Base-by-base conservation (phyloP, 2,113 vertebrate species). In the Trogon melanurus region DNA sequence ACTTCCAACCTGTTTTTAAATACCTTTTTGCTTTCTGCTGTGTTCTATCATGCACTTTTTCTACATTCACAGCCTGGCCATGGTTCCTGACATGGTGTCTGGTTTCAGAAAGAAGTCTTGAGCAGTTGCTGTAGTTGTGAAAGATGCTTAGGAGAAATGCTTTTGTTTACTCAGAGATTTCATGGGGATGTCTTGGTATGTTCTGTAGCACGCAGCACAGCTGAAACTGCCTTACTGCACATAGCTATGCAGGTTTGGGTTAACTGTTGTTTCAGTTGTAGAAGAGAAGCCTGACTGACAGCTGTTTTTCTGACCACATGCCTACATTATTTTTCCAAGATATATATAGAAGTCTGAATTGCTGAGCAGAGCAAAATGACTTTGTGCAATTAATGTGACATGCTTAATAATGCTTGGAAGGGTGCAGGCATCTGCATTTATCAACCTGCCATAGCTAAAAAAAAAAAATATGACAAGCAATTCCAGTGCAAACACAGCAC, bases 241-340 rank as follows among this genome's bases (percentile, higher is more conserved):
- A 79, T 22, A 89, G 84, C 89, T 61, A 1, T 29, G 54, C 80
- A 94, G 70, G 23, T 92, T 89, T 89, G 76, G 48, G 73, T 48
- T 84, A 81, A 74, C 65, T 34, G 75, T 81, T 95, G 73, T 87
- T 91, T 96, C 23, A 2, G 26, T 79, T 85, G 70, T 81, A 89
- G 74, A 75, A 91, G 36, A 95, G 84, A 16, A 91, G 66, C 70
- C 91, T 91, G 91, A 95, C 74, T 94, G 95, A 94, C 95, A 95
- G 87, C 93, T 95, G 95, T 51, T 91, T 81, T 84, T 80, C 88
- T 95, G 94, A 94, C 91, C 93, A 85, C 65, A 82, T 81, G 91
- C 78, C 41, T 91, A 29, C 48, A 10, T 85, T 84, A 75, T 89
- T 69, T 94, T 86, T 12, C 73, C 57, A 85, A 69, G 91, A 69